Evolutionary conservation across 2,888 invertebrate species (phyloP).

Genomic region (Dastarcus helophoroides): DNA sequence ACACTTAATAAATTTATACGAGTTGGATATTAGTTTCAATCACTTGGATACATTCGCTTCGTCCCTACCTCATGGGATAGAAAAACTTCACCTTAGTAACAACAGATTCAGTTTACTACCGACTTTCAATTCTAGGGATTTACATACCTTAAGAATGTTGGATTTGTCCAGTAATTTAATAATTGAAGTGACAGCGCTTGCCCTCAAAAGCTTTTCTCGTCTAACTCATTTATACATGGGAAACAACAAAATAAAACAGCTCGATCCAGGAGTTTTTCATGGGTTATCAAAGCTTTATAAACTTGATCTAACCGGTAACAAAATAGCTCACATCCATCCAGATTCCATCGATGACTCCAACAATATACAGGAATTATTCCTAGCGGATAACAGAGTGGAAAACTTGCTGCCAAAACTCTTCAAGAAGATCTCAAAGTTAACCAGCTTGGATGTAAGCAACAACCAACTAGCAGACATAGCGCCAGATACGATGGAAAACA

Average conservation of each 20-base stretch:
- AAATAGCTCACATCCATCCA: conserved; percentile 54
- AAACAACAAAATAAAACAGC: conserved; percentile 56
- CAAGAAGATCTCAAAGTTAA: conserved; percentile 51
- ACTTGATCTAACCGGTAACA: conserved; percentile 64
- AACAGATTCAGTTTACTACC: conserved; percentile 59
- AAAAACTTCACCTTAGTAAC: conserved; percentile 57
- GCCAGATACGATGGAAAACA: conserved; percentile 49
- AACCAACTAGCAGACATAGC: conserved; percentile 62
- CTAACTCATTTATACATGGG: conserved; percentile 58
- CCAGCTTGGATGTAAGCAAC: conserved; percentile 59
- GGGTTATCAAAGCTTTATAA: conserved; percentile 60
- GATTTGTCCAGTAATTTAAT: conserved; percentile 68
- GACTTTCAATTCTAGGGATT: conserved; percentile 51
- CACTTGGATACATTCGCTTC: conserved; percentile 63
- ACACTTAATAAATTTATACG: conserved; percentile 62
- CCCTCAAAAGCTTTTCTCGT: conserved; percentile 54
- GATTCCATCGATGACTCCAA: conserved; percentile 51
- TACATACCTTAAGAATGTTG: conserved; percentile 60
- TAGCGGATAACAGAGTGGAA: conserved; percentile 67
- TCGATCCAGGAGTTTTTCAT: conserved; percentile 59
- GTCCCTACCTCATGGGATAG: conserved; percentile 64
- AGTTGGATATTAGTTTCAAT: conserved; percentile 66
- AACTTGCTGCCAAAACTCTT: conserved; percentile 57
- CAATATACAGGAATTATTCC: conserved; percentile 56
- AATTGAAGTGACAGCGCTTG: conserved; percentile 53